phyloP scores from a whole-genome alignment of 2,888 invertebrate genomes.

The Koerneria pararmatus region DNA sequence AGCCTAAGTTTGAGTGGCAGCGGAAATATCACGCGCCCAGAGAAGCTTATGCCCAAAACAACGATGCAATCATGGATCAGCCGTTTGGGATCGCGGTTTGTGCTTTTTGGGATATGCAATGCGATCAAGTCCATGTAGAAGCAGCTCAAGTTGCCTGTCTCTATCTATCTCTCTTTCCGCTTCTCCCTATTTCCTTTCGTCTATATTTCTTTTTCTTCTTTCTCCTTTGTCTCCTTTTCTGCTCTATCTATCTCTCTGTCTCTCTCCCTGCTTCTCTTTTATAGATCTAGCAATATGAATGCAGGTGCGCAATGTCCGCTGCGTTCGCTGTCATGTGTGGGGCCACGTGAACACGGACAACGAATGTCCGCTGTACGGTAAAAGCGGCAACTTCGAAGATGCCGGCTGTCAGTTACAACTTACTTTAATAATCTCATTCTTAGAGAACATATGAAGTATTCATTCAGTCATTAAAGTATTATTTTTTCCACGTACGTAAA shows the following conservation, averaged over 20 bases:
- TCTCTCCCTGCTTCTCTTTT: too few relatives aligned
- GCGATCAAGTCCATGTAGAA: too few relatives aligned
- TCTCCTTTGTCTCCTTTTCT: too few relatives aligned
- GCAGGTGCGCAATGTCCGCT: slow-evolving; percentile 90
- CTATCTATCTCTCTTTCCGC: too few relatives aligned
- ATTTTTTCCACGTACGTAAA: not conserved
- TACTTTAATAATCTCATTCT: too few relatives aligned
- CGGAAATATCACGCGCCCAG: slow-evolving; percentile 96
- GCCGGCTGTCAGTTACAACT: slow-evolving; percentile 52
- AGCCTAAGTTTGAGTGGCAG: slow-evolving; percentile 99
- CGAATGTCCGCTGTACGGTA: slow-evolving; percentile 85
- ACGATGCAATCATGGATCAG: slow-evolving; percentile 85
- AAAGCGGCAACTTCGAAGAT: slow-evolving; percentile 58
- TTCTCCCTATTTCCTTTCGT: too few relatives aligned
- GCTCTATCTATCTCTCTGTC: too few relatives aligned
- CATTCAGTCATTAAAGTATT: not conserved
- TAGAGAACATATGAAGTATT: too few relatives aligned
- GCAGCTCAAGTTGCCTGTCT: too few relatives aligned
- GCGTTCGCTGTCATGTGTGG: slow-evolving; percentile 98
- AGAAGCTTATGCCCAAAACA: slow-evolving; percentile 93
- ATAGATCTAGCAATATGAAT: too few relatives aligned
- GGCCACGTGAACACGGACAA: slow-evolving; percentile 94
- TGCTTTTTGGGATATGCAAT: slow-evolving; percentile 78
- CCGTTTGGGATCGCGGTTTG: slow-evolving; percentile 70
- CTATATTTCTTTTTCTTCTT: too few relatives aligned